Conservation (phyloP, 2,797 vertebrate species). For the Pipistrellus nathusii region DNA sequence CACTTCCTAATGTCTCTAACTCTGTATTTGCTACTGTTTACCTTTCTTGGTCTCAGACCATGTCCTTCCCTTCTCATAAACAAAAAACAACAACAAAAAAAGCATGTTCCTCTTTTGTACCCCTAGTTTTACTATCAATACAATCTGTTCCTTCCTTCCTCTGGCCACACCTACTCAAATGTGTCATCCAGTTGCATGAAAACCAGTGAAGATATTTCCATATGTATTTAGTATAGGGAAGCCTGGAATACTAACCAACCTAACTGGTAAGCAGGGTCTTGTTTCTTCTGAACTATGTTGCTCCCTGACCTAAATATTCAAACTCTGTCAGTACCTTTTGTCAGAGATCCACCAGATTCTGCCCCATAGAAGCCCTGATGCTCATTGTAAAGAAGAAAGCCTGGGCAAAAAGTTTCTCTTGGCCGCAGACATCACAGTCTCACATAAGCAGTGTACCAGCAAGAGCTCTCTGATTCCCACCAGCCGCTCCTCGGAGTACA, state of each 20-base stretch:
- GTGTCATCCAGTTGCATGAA: constrained; percentile 20
- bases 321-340: constrained; percentile 38
- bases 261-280: not conserved
- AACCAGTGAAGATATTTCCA: constrained; percentile 43
- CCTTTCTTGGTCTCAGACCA: not conserved
- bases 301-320: not conserved
- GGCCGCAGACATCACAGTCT: not conserved
- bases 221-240: not conserved
- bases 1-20: not conserved
- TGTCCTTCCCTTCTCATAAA: not conserved
- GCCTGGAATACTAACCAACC: not conserved
- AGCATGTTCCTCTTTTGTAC: not conserved
- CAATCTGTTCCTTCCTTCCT: not conserved
- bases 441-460: fast-evolving
- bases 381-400: not conserved
- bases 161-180: not conserved
- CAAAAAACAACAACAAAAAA: not conserved
- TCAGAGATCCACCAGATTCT: not conserved
- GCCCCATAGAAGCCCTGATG: not conserved
- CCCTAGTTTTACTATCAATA: not conserved
- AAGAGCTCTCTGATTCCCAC: not conserved
- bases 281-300: not conserved
- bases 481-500: not conserved
- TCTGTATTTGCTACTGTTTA: not conserved
- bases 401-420: not conserved